Percentiles rank a stretch among this genome's conserved stretches.
phyloP scores from a whole-genome alignment of 2,113 vertebrate genomes.

The Pseudorhombus dupliciocellatus region DNA sequence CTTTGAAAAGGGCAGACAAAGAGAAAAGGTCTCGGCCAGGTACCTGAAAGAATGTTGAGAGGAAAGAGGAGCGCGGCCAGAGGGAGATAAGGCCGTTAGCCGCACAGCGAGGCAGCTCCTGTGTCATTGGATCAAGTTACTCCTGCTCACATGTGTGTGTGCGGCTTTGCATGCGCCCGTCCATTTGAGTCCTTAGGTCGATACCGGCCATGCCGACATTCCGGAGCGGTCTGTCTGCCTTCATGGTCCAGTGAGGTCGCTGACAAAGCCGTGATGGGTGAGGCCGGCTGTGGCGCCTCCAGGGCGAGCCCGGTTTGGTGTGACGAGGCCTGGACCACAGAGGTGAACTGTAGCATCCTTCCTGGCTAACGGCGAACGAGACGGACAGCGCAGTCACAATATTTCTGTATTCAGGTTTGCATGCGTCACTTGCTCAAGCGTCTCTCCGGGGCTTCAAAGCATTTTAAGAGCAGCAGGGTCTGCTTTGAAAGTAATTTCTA shows the following conservation, averaged over 20 bases:
- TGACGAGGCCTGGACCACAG: conserved; percentile 33
- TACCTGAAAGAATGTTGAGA: conserved; percentile 82
- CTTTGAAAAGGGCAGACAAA: conserved; percentile 83
- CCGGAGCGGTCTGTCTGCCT: conserved; percentile 70
- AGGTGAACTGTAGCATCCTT: conserved; percentile 35
- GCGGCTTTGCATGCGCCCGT: conserved; percentile 26
- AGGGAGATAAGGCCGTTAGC: conserved; percentile 80
- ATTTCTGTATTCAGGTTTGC: conserved; percentile 48
- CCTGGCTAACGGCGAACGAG: conserved; percentile 17
- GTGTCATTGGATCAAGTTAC: conserved; percentile 77
- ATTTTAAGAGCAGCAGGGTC: conserved; percentile 62
- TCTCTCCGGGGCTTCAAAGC: conserved; percentile 73
- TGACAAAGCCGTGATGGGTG: conserved; percentile 71
- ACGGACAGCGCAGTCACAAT: conserved; percentile 35
- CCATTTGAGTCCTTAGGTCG: conserved; percentile 66
- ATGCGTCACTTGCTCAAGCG: conserved; percentile 38
- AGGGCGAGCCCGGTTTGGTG: conserved; percentile 45
- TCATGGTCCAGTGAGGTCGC: conserved; percentile 77
- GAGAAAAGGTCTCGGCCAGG: conserved; percentile 80
- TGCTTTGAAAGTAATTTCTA: conserved; percentile 76
- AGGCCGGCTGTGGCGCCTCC: conserved; percentile 70
- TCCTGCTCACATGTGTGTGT: conserved; percentile 14
- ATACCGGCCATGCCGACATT: conserved; percentile 70
- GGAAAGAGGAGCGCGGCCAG: conserved; percentile 78
- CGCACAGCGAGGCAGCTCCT: conserved; percentile 76